Percentiles rank a stretch among this genome's conserved stretches.
These are phyloP conservation scores for Meandrusa payeni DNA, from an alignment of 2,888 invertebrate genomes.

Conservation along the genomic window DNA sequence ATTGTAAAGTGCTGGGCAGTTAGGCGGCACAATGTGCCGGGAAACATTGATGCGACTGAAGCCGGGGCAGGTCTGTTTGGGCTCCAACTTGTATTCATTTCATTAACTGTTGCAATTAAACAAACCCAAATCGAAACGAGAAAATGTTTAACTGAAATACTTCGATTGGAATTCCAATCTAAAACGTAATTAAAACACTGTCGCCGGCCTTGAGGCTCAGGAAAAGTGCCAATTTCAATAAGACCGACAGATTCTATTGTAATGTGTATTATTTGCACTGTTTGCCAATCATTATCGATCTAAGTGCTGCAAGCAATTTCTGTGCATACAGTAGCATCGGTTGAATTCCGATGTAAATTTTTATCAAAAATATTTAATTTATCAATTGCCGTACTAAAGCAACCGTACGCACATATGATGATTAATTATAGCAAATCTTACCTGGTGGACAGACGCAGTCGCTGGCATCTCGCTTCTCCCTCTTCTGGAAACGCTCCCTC, in stretches of 20 bases:
- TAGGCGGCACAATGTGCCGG: conserved; percentile 58
- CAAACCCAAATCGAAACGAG: conserved; percentile 19
- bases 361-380: too few species aligned
- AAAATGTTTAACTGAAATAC: conserved; percentile 21
- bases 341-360: background rate
- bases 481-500: conserved; percentile 41
- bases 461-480: conserved; percentile 57
- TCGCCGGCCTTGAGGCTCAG: conserved; percentile 6
- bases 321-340: conserved; percentile 18
- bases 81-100: conserved; percentile 36
- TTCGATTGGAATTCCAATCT: conserved; percentile 22
- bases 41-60: conserved; percentile 54
- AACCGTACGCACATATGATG: too few species aligned
- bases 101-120: conserved; percentile 29
- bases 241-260: too few species aligned
- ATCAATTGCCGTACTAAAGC: too few species aligned
- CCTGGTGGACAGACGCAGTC: conserved; percentile 74
- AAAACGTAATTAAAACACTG: conserved; percentile 17
- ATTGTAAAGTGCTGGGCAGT: conserved; percentile 74
- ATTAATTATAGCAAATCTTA: conserved; percentile 35
- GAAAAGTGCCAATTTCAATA: conserved; percentile 24
- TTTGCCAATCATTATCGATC: too few species aligned
- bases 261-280: too few species aligned
- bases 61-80: conserved; percentile 25
- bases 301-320: too few species aligned